Base-by-base conservation (phyloP, 2,113 vertebrate species). In the Pungitius pungitius region DNA sequence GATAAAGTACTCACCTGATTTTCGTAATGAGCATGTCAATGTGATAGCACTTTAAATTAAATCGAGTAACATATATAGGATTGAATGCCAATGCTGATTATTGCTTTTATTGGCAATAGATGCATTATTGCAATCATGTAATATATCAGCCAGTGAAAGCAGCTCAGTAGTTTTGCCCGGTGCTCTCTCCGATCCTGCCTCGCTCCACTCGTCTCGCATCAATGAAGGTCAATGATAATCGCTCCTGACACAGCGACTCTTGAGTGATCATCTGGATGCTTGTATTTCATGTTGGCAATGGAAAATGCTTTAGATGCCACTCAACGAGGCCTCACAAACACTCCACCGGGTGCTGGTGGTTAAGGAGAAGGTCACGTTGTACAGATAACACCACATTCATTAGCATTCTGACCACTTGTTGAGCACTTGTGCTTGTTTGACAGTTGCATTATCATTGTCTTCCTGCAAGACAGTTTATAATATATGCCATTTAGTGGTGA, bases 211-310 rank as follows among this genome's bases (percentile, higher is more conserved):
- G 27, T 56, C 76, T 80, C 17, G 8, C 71, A 14, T 35, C 61
- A 1, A 39, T 85, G 85, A 92, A 89, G 89, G 91, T 91, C 86
- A 85, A 61, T 68, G 80, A 78, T 87, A 85, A 88, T 89, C 45
- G 33, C 49, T 82, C 39, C 77, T 77, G 84, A 83, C 73, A 78
- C 85, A 81, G 77, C 80, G 73, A 83, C 83, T 83, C 74, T 68
- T 73, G 75, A 87, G 83, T 86, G 80, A 82, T 88, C 69, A 85
- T 87, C 70, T 59, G 45, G 22, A 12, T 70, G 76, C 75, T 84
- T 85, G 66, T 87, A 72, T 72, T 78, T 79, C 72, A 84, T 82
- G 82, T 78, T 69, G 45, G 64, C 69, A 59, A 30, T 60, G 30
- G 18, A 51, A 79, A 79, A 86, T 56, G 64, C 72, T 86, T 88